Base-by-base conservation (phyloP, 2,797 vertebrate genomes). In the Peromyscus aztecus region DNA sequence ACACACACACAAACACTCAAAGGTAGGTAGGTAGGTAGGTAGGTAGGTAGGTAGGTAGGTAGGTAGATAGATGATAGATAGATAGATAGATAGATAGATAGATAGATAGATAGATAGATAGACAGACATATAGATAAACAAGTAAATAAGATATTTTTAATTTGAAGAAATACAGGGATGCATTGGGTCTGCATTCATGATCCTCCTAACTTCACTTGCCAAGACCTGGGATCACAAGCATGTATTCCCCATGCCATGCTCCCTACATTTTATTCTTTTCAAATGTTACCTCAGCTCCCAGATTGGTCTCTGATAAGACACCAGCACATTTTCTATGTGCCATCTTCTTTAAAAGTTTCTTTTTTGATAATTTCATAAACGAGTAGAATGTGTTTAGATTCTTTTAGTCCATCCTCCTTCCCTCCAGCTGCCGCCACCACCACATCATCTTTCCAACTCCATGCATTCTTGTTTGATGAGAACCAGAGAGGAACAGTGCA, bases 241-340 rank as follows among this genome's bases (percentile, higher is more conserved):
- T 83, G 24, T 9, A 43, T 69, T 29, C 24, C 29, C 7, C 19
- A 29, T 16, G 59, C 14, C 37, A 23, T 19, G 16, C 3, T 55
- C 29, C 19, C 27, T 13, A 61, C 10, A 4, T 61, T 34, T 34
- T 24, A 37, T 81, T 87, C 43, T 78, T 76, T 91, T 94, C 80
- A 77, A 92, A 91, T 65, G 65, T 94, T 90, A 76, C 8, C 52
- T 85, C 55, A 46, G 71, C 6, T 40, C 43, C 23, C 57, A 29
- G 91, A 84, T 49, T 81, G 21, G 71, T 96, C 86, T 96, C 75
- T 91, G 90, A 52, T 46, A 92, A 97, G 83, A 27, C 84, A 55
- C 46, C 80, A 91, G 87, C 3, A 57, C n/a, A 87, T 46, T 92
- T 96, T 90, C 69, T 8, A n/a, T 13, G 63, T 52, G 55, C 59